phyloP scores from a whole-genome alignment of 2,888 invertebrate genomes.

The Phortica okadai region DNA sequence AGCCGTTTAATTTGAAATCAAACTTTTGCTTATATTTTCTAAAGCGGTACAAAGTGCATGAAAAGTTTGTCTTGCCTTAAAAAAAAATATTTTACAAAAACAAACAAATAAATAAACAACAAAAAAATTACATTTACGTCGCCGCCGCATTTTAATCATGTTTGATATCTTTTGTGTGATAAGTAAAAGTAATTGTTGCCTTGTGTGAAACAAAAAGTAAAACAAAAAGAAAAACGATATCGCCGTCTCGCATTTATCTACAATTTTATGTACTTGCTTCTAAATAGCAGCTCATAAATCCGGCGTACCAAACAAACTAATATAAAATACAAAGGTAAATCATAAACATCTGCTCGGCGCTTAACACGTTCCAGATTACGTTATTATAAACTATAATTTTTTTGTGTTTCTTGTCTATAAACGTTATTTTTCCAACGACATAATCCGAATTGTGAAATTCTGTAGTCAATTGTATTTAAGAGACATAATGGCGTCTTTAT shows the following conservation, averaged over 20 bases:
- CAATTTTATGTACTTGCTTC: not conserved
- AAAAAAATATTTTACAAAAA: not conserved
- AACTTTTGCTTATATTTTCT: not conserved
- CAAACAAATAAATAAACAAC: conserved; percentile 4
- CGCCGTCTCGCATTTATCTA: conserved; percentile 17
- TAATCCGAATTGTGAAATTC: not conserved
- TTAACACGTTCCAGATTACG: not conserved
- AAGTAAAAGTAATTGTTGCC: conserved; percentile 17
- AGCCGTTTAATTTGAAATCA: not conserved
- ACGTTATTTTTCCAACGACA: not conserved
- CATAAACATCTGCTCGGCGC: not conserved
- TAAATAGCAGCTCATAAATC: conserved; percentile 22
- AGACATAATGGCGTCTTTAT: no score
- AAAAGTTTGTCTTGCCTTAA: not conserved
- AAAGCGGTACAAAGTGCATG: not conserved
- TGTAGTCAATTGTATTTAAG: no score
- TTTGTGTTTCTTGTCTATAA: not conserved
- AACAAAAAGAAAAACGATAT: conserved; percentile 9
- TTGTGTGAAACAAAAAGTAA: not conserved
- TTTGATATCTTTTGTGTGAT: conserved; percentile 27
- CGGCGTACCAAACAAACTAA: not conserved
- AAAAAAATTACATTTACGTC: not conserved
- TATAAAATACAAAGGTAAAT: conserved; percentile 5
- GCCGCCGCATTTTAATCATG: not conserved
- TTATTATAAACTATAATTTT: not conserved